Evolutionary conservation across 2,113 vertebrate species (phyloP), one percentile per base, ranked within the genome.

Genomic region (Callospermophilus lateralis): DNA sequence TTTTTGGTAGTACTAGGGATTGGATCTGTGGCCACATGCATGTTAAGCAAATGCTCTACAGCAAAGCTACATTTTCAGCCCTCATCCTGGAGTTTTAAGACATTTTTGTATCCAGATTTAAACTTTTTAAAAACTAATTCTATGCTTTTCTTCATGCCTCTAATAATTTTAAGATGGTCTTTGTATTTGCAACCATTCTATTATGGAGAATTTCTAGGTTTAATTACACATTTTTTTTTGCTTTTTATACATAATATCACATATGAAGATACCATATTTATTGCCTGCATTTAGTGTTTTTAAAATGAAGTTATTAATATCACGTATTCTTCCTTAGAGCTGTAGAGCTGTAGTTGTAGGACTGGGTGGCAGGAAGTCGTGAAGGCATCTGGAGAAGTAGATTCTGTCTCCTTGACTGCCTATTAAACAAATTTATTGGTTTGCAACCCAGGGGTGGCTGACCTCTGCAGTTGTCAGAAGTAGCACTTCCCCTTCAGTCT

Each of bases 371-470:
- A 96, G 94, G 89, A 96, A 95, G 79, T 73, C 22, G 4, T 28
- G 37, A 30, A 65, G 37, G 37, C 95, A 97, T 96, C 94, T 96
- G 95, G 96, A 92, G 93, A 97, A 97, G 95, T 48, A n/a, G 79
- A 80, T 97, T 81, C 83, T 85, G 91, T 93, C 93, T 94, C 76
- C 20, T 30, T 72, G 70, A 51, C 70, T 70, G 89, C 70, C 95
- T 87, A 45, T 89, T 91, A 95, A 92, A 68, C 73, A 24, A 70
- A 97, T 94, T 97, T 95, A 97, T 93, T 97, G 84, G 65, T 93
- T 89, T 93, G 86, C 92, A 87, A 93, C 79, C n/a, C 90, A 84
- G 96, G 94, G 96, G 95, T 97, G 93, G 22, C 79, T 97, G 97
- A 95, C 96, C 96, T 95, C 79, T 86, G 7, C 20, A 37, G 87